Evolutionary conservation across 2,113 vertebrate species (phyloP), one percentile per base, ranked within the genome.

Genomic region (Gavia stellata): DNA sequence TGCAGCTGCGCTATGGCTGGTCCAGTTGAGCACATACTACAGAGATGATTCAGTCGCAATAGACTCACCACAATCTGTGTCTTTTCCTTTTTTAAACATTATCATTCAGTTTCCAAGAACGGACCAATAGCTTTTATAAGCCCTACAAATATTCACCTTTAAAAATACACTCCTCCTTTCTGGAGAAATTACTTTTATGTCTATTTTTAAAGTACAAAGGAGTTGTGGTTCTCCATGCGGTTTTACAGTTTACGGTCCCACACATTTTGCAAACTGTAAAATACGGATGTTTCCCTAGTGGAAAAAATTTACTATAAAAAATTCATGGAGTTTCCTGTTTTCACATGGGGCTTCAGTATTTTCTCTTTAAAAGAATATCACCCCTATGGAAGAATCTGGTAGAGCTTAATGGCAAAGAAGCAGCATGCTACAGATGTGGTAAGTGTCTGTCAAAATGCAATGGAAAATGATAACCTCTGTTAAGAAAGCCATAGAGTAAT

Each of bases 141-240:
- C 44, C 77, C 81, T 92, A 52, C 70, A 96, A 92, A 94, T 90
- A 94, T 56, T 94, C 95, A 96, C 90, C 91, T 94, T 95, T 88
- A 81, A 95, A 97, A 97, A 95, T 88, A 83, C 0, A 8, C 59
- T 90, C 59, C 65, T 83, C 42, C 86, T 96, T 97, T 81, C 95
- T 93, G 91, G 68, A 94, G 92, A 94, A 95, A 94, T 95, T 83
- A 95, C 77, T 96, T 93, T 95, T 88, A 92, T 86, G 81, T 95
- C 88, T 97, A 92, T 96, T 96, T 96, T 94, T 93, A 73, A 96
- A 96, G 96, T 90, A 96, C 95, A 96, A 96, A 95, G 93, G 67
- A 59, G 75, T 86, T 97, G 94, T 86, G 96, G 88, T 94, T 95
- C 95, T 96, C 92, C 10, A 7, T 90, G 94, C 0, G 72, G 94